Percentiles rank a stretch among this genome's conserved stretches.
These are phyloP conservation scores for Sarcophaga carnaria DNA, from an alignment of 2,888 invertebrate genomes.

Conservation along the genomic window DNA sequence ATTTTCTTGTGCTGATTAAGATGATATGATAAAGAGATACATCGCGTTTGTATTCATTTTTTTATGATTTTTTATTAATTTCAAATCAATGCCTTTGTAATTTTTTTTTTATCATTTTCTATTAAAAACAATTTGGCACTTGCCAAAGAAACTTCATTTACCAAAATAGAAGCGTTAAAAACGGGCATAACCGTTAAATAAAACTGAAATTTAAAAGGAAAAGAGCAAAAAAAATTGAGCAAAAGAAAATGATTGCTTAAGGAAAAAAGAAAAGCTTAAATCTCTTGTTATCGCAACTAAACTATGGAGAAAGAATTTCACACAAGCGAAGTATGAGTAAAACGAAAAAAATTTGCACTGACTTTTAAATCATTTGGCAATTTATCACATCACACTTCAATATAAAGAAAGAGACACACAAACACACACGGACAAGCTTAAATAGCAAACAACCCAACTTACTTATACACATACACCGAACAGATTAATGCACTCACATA, in stretches of 20 bases:
- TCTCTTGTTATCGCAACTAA: conserved; percentile 53
- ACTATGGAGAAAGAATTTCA: neutral
- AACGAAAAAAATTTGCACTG: conserved; percentile 37
- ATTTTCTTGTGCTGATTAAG: too few species aligned
- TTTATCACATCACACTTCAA: conserved; percentile 66
- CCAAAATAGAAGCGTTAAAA: neutral
- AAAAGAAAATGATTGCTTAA: neutral
- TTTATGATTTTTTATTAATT: conserved; percentile 29
- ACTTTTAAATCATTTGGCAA: conserved; percentile 65
- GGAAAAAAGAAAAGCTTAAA: conserved; percentile 36
- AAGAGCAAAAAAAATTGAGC: neutral
- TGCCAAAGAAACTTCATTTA: conserved; percentile 45
- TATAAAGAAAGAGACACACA: conserved; percentile 34
- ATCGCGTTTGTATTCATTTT: too few species aligned
- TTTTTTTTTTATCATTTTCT: neutral
- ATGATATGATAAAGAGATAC: too few species aligned
- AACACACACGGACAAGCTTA: neutral
- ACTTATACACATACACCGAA: neutral
- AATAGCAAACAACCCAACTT: too few species aligned
- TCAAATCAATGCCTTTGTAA: conserved; percentile 13
- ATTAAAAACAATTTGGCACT: conserved; percentile 35
- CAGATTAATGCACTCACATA: neutral
- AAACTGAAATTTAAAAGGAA: conserved; percentile 19
- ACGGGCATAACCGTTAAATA: conserved; percentile 16
- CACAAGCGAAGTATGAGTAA: neutral